These are phyloP conservation scores for Gyps fulvus DNA, from an alignment of 2,113 vertebrate genomes.

Conservation along the genomic window DNA sequence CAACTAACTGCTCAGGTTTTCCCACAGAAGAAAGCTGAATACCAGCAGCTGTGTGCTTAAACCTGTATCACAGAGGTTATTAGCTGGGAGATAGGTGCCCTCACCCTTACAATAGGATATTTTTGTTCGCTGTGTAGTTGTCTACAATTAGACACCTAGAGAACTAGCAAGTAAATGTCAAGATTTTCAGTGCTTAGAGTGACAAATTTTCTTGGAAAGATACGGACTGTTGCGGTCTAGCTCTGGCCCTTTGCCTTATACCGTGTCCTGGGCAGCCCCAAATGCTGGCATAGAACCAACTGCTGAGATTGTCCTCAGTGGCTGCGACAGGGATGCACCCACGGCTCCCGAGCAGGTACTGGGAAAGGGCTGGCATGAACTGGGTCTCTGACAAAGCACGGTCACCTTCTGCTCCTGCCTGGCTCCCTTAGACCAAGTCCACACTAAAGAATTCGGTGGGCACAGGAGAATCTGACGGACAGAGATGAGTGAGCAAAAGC, in stretches of 20 bases:
- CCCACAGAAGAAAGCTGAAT: not conserved
- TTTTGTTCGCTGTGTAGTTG: not conserved
- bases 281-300: not conserved
- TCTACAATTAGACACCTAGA: not conserved
- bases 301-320: not conserved
- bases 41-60: not conserved
- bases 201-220: not conserved
- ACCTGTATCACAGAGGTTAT: not conserved
- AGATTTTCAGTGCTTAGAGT: not conserved
- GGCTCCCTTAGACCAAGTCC: not conserved
- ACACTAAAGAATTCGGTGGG: not conserved
- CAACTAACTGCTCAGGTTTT: not conserved
- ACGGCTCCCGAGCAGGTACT: not conserved
- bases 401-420: not conserved
- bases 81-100: not conserved
- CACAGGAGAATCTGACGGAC: not conserved
- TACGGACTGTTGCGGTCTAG: not conserved
- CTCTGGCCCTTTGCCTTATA: not conserved
- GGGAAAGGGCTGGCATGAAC: not conserved
- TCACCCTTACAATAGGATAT: not conserved
- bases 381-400: not conserved
- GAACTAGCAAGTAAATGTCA: not conserved
- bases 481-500: not conserved
- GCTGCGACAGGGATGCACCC: not conserved
- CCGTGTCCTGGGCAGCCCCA: not conserved